Evolutionary conservation across 2,113 vertebrate genomes (phyloP).

Genomic region (Theristicus caerulescens): DNA sequence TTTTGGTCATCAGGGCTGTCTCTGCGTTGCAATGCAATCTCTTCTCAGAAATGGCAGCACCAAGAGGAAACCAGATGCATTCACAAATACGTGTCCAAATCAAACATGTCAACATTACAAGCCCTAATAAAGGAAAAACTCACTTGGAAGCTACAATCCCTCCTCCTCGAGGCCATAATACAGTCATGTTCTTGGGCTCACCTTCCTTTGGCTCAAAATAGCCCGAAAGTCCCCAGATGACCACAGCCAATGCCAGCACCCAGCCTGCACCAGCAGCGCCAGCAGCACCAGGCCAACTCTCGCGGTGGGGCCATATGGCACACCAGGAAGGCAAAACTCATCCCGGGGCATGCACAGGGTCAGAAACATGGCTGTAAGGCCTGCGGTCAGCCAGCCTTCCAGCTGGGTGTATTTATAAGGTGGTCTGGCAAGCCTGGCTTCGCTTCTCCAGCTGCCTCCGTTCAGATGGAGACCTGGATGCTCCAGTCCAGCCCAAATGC

Average conservation of each 20-base stretch:
- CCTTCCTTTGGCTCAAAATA: not conserved
- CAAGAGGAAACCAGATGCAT: not conserved
- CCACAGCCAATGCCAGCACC: rapidly evolving
- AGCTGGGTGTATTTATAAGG: not conserved
- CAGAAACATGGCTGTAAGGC: not conserved
- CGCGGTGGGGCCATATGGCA: rapidly evolving
- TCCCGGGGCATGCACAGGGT: not conserved
- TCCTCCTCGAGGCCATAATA: not conserved
- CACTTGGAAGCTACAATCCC: not conserved
- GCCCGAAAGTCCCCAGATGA: not conserved
- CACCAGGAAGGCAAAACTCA: not conserved
- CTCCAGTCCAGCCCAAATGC: not conserved
- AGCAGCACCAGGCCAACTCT: not conserved
- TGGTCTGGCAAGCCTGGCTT: not conserved
- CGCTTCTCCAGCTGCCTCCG: not conserved
- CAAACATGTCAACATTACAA: not conserved
- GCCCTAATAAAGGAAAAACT: not conserved
- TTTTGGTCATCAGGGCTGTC: not conserved
- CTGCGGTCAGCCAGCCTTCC: not conserved
- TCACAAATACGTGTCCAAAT: not conserved
- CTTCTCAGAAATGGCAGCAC: not conserved
- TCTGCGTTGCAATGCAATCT: not conserved
- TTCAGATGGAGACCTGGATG: not conserved
- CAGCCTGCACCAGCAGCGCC: not conserved
- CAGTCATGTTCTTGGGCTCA: not conserved